Conservation (phyloP, 2,113 vertebrate genomes). For the Nothoprocta pentlandii region DNA sequence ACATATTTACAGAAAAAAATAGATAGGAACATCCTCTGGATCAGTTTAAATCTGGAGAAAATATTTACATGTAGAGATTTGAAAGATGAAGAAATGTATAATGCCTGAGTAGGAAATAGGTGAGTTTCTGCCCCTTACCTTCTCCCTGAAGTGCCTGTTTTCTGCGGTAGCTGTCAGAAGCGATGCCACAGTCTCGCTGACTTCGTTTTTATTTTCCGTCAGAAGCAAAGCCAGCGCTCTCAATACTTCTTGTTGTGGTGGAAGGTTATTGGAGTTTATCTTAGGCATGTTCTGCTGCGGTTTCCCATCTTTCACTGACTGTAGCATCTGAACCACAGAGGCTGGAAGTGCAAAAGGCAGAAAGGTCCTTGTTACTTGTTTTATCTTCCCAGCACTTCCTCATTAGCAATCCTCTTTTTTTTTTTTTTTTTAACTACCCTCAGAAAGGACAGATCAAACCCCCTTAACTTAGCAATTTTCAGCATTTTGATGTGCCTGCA, state of each 20-base stretch:
- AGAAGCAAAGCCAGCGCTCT: slow-evolving; percentile 87
- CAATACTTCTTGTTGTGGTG: slow-evolving; percentile 83
- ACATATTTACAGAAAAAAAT: not conserved
- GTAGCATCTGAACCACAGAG: slow-evolving; percentile 81
- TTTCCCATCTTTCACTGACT: slow-evolving; percentile 76
- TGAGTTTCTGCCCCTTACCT: slow-evolving; percentile 79
- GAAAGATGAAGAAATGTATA: not conserved
- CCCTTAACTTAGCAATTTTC: not conserved
- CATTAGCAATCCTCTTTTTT: not conserved
- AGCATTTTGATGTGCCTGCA: not conserved
- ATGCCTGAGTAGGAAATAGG: rapidly evolving
- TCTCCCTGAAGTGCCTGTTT: slow-evolving; percentile 86
- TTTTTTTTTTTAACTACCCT: not conserved
- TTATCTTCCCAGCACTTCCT: not conserved
- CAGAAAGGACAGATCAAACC: not conserved
- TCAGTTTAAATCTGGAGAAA: not conserved
- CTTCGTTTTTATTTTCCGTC: slow-evolving; percentile 80
- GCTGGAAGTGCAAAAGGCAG: slow-evolving; percentile 72
- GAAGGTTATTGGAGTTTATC: slow-evolving; percentile 80
- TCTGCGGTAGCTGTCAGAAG: slow-evolving; percentile 85
- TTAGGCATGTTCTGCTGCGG: slow-evolving; percentile 80
- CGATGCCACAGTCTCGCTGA: slow-evolving; percentile 82
- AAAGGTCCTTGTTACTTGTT: not conserved
- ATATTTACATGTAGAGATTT: not conserved
- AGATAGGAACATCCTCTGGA: not conserved